Percentiles rank a stretch among this genome's conserved stretches.
Conservation (phyloP, 92 coral and sea anemone genomes). For the Palythoa grandis region DNA sequence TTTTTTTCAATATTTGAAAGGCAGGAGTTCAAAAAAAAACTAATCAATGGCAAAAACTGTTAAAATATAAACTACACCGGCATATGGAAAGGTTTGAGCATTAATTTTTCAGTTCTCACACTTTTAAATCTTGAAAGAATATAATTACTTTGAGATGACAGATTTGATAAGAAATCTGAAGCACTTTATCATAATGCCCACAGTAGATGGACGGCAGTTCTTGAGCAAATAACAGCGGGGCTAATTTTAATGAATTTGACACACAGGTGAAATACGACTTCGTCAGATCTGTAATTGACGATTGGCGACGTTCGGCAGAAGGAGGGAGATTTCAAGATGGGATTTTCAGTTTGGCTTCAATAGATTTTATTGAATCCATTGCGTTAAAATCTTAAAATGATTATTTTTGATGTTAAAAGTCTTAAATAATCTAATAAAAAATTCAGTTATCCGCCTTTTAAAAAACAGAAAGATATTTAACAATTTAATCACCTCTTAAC, state of each 20-base stretch:
- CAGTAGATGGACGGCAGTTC: neutral
- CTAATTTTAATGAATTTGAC: neutral
- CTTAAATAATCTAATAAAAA: neutral
- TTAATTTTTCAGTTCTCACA: neutral
- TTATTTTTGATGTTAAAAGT: neutral
- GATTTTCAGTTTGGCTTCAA: neutral
- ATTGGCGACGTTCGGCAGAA: neutral
- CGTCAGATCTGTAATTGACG: neutral
- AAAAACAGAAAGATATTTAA: neutral
- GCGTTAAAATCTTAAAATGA: neutral
- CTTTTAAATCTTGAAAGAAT: conserved; percentile 5
- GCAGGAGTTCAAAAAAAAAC: neutral
- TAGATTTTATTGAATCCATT: neutral
- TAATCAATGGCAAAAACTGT: neutral
- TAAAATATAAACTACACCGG: neutral
- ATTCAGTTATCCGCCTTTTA: neutral
- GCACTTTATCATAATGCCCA: neutral
- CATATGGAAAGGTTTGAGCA: neutral
- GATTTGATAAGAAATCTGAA: neutral
- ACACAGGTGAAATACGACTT: neutral
- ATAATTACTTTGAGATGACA: conserved; percentile 4
- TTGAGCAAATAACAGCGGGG: conserved; percentile 3
- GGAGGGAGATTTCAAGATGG: neutral
- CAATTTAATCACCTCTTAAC: neutral
- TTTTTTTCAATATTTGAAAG: neutral